Percentiles rank a stretch among this genome's conserved stretches.
These are phyloP conservation scores for Miltochrista miniata DNA, from an alignment of 2,888 invertebrate species.

Conservation along the genomic window DNA sequence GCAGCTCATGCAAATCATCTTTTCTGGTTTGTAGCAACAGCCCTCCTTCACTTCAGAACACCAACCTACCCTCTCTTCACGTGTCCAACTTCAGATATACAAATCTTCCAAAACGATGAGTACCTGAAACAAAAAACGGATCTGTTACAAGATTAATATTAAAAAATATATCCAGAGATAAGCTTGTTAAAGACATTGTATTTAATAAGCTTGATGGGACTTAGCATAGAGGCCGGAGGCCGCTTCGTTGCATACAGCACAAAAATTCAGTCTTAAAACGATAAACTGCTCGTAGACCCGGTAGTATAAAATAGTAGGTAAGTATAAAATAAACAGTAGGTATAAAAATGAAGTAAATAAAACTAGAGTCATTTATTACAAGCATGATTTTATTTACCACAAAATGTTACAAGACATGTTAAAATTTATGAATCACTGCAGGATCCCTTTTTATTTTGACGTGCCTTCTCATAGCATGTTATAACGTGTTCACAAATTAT, in stretches of 20 bases:
- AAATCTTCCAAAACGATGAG: neutral
- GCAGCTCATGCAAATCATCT: conserved; percentile 54
- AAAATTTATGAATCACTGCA: neutral
- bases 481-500: conserved; percentile 8
- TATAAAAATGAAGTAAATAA: neutral
- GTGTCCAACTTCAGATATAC: neutral
- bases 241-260: conserved; percentile 1
- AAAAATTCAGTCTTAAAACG: too few relatives aligned
- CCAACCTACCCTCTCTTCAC: neutral
- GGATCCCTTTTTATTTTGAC: neutral
- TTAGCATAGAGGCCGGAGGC: neutral
- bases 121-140: conserved; percentile 9
- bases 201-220: conserved; percentile 24
- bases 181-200: conserved; percentile 13
- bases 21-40: neutral
- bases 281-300: too few relatives aligned
- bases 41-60: neutral
- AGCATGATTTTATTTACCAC: neutral
- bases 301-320: too few relatives aligned
- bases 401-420: neutral
- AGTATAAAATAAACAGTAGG: too few relatives aligned
- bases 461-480: neutral
- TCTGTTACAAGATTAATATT: conserved; percentile 16
- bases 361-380: neutral
- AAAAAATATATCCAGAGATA: conserved; percentile 6